Percentiles rank a stretch among this genome's conserved stretches.
phyloP scores from a whole-genome alignment of 2,888 invertebrate species.

The Limnephilus rhombicus region DNA sequence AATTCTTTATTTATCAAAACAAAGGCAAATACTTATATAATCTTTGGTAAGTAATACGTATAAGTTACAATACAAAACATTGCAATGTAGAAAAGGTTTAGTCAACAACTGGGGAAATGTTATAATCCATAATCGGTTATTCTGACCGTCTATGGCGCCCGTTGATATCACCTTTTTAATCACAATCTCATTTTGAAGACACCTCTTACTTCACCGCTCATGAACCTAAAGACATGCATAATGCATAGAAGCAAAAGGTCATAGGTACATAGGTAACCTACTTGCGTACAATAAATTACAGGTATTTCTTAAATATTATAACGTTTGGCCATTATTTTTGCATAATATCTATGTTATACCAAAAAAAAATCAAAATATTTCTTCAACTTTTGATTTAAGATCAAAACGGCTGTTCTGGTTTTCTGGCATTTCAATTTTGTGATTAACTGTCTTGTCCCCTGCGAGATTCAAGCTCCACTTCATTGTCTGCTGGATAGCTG shows the following conservation, averaged over 20 bases:
- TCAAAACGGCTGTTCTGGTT: background rate
- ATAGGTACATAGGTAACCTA: background rate
- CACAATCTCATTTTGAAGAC: too few species aligned
- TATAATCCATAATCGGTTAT: background rate
- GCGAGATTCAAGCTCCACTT: background rate
- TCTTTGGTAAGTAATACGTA: background rate
- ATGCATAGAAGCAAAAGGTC: background rate
- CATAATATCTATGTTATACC: background rate
- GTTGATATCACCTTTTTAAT: background rate
- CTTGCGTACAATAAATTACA: background rate
- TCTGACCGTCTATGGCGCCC: background rate
- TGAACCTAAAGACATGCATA: background rate
- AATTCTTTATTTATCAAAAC: background rate
- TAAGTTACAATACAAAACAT: background rate
- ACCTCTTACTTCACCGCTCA: background rate
- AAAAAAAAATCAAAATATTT: background rate
- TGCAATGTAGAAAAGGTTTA: background rate
- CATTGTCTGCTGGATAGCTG: background rate
- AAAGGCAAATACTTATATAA: background rate
- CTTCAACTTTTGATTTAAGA: background rate
- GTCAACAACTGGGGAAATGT: background rate
- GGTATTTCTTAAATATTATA: background rate
- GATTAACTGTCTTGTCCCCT: background rate
- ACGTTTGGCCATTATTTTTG: background rate
- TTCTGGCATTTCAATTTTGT: background rate